Evolutionary conservation across 2,888 invertebrate genomes (phyloP), one percentile per base, ranked within the genome.

Genomic region (Aphidoletes aphidimyza): DNA sequence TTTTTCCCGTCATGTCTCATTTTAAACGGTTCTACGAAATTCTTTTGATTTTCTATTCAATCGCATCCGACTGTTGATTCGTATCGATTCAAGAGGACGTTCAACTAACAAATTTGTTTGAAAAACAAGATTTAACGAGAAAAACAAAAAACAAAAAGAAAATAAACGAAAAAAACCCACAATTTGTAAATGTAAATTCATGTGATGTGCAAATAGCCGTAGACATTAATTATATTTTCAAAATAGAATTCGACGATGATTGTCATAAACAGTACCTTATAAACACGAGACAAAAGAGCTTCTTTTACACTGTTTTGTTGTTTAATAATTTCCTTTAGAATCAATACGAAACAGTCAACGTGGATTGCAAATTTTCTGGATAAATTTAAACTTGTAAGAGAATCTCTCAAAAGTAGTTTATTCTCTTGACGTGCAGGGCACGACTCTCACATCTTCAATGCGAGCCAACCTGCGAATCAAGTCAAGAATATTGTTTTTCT

Each of bases 121-220:
- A 69, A 69, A 69, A 69, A 69, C 1, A n/a, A 30, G 30, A 69
- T n/a, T n/a, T 30, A 69, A 26, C 17, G 17, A 17, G 47, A 47
- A 47, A 47, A 47, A 19, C 19, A 47, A 47, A 47, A 47, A 8
- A 39, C 39, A 8, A 39, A 39, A 8, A 39, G 39, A 6, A 22
- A 54, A 54, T 22, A 54, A 54, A 22, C 22, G 54, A 22, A 22
- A 54, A 22, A n/a, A 54, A n/a, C n/a, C n/a, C n/a, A n/a, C 42
- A 42, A 30, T 22, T 54, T 54, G 54, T 69, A 69, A 69, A 69
- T 69, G 69, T 69, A 69, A 69, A 69, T 69, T 69, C 69, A 69
- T 69, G 69, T 69, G 69, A 69, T 69, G 69, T 69, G 69, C 69
- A 69, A 69, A 69, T 69, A 69, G 69, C 69, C 69, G 69, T 69